Evolutionary conservation across 2,888 invertebrate species (phyloP).

Genomic region (Drosophila macrospina): DNA sequence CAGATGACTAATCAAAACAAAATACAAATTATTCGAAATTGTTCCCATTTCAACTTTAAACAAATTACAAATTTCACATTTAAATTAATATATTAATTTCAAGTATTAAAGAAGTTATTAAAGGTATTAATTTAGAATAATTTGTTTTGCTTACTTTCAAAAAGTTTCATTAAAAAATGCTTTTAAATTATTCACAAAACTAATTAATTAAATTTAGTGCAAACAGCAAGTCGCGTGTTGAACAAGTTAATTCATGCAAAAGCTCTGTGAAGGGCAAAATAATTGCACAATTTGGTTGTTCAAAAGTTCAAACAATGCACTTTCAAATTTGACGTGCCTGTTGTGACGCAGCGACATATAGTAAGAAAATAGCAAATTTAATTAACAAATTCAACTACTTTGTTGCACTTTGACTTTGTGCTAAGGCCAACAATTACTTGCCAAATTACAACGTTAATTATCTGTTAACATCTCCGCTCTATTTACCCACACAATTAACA

Average conservation of each 20-base stretch:
- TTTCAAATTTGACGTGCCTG: constrained; percentile 54
- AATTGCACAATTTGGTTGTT: constrained; percentile 27
- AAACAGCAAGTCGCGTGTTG: constrained; percentile 37
- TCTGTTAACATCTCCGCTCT: constrained; percentile 28
- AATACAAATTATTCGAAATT: constrained; percentile 17
- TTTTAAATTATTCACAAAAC: not conserved
- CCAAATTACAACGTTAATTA: constrained; percentile 27
- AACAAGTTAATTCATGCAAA: constrained; percentile 26
- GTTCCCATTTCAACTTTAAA: constrained; percentile 11
- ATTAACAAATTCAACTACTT: constrained; percentile 32
- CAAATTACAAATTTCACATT: constrained; percentile 1
- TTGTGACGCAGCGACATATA: constrained; percentile 31
- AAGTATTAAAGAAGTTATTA: not conserved
- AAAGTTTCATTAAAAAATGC: not conserved
- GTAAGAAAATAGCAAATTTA: constrained; percentile 5
- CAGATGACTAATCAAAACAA: constrained; percentile 16
- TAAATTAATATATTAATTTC: constrained; percentile 1
- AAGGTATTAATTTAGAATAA: not conserved
- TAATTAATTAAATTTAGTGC: constrained; percentile 2
- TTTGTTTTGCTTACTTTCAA: not conserved
- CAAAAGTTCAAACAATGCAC: constrained; percentile 44
- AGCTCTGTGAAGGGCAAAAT: constrained; percentile 41
- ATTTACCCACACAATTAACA: constrained; percentile 22
- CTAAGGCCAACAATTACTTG: constrained; percentile 16
- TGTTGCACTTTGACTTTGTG: constrained; percentile 58